phyloP scores from a whole-genome alignment of 2,888 invertebrate genomes.

The Drepana falcataria region DNA sequence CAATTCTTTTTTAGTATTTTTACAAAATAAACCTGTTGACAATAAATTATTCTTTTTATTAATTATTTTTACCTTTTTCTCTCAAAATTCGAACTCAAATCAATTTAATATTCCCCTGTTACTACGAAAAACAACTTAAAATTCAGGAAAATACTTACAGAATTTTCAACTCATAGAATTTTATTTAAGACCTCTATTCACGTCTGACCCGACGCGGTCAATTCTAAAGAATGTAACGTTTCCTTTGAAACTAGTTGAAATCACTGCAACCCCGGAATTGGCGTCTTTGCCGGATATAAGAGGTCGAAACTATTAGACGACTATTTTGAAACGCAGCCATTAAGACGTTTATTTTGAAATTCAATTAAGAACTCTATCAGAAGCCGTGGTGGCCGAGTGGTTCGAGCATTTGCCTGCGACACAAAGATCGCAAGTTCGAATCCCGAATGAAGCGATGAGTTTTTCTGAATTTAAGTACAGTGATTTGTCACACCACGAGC shows the following conservation, averaged over 20 bases:
- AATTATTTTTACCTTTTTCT: no score
- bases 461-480: no score
- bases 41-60: no score
- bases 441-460: no score
- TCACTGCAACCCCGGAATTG: slow-evolving; percentile 26
- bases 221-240: slow-evolving; percentile 32
- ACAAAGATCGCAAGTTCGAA: no score
- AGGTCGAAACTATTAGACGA: slow-evolving; percentile 27
- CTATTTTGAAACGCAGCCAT: slow-evolving; percentile 5
- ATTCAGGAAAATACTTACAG: slow-evolving; percentile 11
- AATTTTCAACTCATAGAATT: slow-evolving; percentile 15
- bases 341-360: slow-evolving; percentile 4
- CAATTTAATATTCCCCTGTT: not conserved
- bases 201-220: slow-evolving; percentile 19
- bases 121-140: slow-evolving; percentile 1
- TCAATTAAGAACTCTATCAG: no score
- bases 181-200: slow-evolving; percentile 18
- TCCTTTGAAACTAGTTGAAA: slow-evolving; percentile 27
- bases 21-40: no score
- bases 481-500: no score
- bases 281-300: slow-evolving; percentile 38
- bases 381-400: no score
- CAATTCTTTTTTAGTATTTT: no score
- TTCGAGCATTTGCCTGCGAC: no score
- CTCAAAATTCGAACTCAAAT: no score